phyloP scores from a whole-genome alignment of 2,113 vertebrate species.

The Sphyrna mokarran region DNA sequence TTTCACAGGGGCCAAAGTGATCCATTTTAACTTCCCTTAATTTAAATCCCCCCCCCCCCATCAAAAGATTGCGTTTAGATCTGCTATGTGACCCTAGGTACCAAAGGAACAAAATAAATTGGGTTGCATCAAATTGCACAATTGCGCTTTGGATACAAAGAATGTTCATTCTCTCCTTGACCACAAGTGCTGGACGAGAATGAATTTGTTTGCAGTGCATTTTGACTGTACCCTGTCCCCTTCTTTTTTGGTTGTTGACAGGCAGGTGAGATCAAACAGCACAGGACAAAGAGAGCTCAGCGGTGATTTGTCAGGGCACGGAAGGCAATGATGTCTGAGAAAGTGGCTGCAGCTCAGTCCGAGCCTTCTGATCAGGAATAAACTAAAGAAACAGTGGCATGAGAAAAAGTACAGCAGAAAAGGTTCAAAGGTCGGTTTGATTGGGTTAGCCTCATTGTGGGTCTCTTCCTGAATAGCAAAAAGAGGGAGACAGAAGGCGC shows the following conservation, averaged over 20 bases:
- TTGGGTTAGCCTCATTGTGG: conserved; percentile 78
- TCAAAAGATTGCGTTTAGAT: background rate
- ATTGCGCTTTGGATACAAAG: background rate
- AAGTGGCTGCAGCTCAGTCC: conserved; percentile 66
- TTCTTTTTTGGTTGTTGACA: conserved; percentile 63
- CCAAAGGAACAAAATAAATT: background rate
- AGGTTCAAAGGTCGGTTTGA: conserved; percentile 90
- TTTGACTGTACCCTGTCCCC: conserved; percentile 81
- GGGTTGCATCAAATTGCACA: background rate
- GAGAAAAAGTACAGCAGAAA: conserved; percentile 93
- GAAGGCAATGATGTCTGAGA: conserved; percentile 80
- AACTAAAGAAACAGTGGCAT: conserved; percentile 80
- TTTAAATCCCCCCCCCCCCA: background rate
- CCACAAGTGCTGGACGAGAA: conserved; percentile 58
- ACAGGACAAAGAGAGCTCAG: conserved; percentile 81
- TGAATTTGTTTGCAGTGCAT: conserved; percentile 81
- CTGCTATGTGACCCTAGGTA: background rate
- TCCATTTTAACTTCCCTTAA: conserved; percentile 39
- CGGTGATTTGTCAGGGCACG: conserved; percentile 87
- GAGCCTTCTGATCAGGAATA: conserved; percentile 78
- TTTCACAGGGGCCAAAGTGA: conserved; percentile 37
- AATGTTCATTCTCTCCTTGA: conserved; percentile 44
- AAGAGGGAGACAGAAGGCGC: too few species aligned
- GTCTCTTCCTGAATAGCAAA: background rate
- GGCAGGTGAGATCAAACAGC: conserved; percentile 93